Evolutionary conservation across 2,888 invertebrate genomes (phyloP), one percentile per base, ranked within the genome.

Genomic region (Mythimna ferrago): DNA sequence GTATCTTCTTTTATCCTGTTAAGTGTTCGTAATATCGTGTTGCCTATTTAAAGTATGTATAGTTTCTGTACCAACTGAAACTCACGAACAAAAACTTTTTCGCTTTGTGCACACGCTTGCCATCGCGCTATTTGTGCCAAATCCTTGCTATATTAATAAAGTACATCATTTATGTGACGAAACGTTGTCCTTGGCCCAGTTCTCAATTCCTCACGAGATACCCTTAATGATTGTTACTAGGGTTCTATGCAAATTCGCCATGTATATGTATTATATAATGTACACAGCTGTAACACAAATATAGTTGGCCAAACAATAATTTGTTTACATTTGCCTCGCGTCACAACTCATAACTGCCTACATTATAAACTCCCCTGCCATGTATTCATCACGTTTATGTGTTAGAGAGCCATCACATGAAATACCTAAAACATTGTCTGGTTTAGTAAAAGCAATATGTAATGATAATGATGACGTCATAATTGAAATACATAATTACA

Each of bases 251-350:
- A 80, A 74, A 83, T 76, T 77, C 32, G n/a, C 57, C 44, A 35
- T 26, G 21, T 60, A 14, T 44, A 58, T n/a, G 21, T 44, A 53
- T 48, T 41, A 41, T 26, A 41, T 21, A 61, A 53, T n/a, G 65
- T 65, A 58, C 41, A 56, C 71, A 53, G 65, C 63, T 63, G 35
- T 61, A 71, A 72, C 71, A 76, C 69, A 72, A 72, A 82, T 77
- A 73, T 62, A 69, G 64, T 81, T 80, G 56, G 2, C 41, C 48
- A 67, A 83, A 83, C 77, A 72, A 72, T 76, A 76, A 83, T 85
- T 83, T 85, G 73, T 83, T 72, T 69, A 71, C 65, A 76, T 74
- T 74, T 83, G 69, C 65, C 54, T 54, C 62, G 54, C 53, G 53
- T 48, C 44, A 51, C 61, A 68, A 63, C 73, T 61, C 32, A 57